Percentiles rank a stretch among this genome's conserved stretches.
These are phyloP conservation scores for Pangasianodon gigas DNA, from an alignment of 2,113 vertebrate genomes.

Conservation along the genomic window DNA sequence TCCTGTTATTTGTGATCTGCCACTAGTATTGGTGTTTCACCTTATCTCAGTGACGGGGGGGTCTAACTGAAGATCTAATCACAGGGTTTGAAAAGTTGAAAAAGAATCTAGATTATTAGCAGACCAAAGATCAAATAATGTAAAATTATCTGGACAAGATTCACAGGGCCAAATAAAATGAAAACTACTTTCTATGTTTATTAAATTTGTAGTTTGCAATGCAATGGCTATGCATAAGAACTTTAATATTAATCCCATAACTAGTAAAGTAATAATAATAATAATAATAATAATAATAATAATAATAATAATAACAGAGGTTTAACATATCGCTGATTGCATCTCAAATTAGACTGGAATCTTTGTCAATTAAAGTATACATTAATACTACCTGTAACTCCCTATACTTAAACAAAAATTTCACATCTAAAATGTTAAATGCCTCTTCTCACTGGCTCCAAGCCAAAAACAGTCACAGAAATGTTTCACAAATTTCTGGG, in stretches of 20 bases:
- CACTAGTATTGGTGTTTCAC: conserved; percentile 63
- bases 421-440: not conserved
- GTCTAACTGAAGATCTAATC: conserved; percentile 20
- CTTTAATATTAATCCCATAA: not conserved
- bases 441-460: not conserved
- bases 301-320: not conserved
- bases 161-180: not conserved
- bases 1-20: conserved; percentile 53
- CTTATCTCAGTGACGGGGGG: conserved; percentile 59
- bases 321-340: not conserved
- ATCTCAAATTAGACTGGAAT: not conserved
- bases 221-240: not conserved
- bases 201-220: not conserved
- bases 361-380: not conserved
- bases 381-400: not conserved
- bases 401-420: not conserved
- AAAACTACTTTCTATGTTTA: not conserved
- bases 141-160: not conserved
- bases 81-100: not conserved
- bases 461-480: not conserved
- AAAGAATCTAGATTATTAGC: not conserved
- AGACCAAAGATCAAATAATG: not conserved
- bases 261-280: not conserved
- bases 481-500: not conserved
- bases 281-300: not conserved